phyloP scores from a whole-genome alignment of 2,113 vertebrate species.

The Cairina moschata region DNA sequence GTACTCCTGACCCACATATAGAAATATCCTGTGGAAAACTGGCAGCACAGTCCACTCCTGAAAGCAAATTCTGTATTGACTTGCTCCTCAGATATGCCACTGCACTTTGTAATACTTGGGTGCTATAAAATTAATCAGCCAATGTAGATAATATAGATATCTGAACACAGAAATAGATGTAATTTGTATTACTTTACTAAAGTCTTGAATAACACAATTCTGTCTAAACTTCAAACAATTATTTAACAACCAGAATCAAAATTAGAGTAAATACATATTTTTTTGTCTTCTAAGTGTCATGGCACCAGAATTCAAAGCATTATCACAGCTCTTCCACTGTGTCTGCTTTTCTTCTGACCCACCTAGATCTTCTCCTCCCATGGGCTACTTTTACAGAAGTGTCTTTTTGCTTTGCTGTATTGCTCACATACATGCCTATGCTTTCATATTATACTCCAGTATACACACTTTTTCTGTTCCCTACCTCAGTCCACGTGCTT shows the following conservation, averaged over 20 bases:
- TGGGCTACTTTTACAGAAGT: not conserved
- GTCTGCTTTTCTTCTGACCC: not conserved
- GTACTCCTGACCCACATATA: not conserved
- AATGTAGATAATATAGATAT: not conserved
- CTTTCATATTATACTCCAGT: not conserved
- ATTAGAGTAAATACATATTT: not conserved
- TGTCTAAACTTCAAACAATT: constrained; percentile 1
- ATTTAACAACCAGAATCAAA: not conserved
- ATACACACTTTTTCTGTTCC: not conserved
- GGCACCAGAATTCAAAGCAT: not conserved
- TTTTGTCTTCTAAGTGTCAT: not conserved
- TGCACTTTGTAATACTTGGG: not conserved
- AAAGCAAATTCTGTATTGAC: not conserved
- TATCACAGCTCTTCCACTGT: not conserved
- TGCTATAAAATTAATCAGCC: not conserved
- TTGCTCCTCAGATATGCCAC: not conserved
- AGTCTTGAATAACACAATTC: not conserved
- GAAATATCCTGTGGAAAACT: not conserved
- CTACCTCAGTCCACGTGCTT: not conserved
- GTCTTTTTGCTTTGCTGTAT: not conserved
- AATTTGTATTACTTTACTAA: not conserved
- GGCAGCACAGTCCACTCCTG: not conserved
- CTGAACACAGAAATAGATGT: not conserved
- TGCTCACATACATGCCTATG: not conserved
- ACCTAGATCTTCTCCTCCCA: not conserved